A percentile compares a stretch with the other conserved stretches of the same genome.
phyloP scores from a whole-genome alignment of 2,888 invertebrate species.

The Lucinisca nassula region DNA sequence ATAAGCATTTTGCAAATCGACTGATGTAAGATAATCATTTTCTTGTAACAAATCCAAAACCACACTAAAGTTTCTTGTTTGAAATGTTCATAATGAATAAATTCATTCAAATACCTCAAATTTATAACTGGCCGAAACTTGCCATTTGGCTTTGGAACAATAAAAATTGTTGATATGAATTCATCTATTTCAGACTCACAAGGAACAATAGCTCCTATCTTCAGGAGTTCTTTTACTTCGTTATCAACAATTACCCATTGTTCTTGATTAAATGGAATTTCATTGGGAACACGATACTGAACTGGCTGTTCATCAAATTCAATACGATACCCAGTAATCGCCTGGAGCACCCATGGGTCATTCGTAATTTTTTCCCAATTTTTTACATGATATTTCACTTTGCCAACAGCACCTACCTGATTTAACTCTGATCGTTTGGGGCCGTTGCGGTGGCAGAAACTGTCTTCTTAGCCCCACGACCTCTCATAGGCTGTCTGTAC shows the following conservation, averaged over 20 bases:
- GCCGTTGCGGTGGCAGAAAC: not conserved
- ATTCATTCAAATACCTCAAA: constrained; percentile 6
- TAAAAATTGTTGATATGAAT: not conserved
- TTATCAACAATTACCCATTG: constrained; percentile 1
- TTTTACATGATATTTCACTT: not conserved
- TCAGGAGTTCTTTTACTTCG: not conserved
- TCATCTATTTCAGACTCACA: not conserved
- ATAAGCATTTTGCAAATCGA: no score
- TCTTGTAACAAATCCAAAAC: no score
- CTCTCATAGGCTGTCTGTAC: no score
- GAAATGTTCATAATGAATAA: no score
- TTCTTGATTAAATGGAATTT: constrained; percentile 16
- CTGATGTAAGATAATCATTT: no score
- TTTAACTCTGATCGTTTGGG: not conserved
- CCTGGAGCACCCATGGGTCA: constrained; percentile 36
- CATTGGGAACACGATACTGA: constrained; percentile 23
- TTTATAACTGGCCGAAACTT: constrained; percentile 11
- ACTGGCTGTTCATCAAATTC: constrained; percentile 25
- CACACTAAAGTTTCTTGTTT: no score
- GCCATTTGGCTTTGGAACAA: constrained; percentile 10
- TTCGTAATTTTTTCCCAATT: constrained; percentile 26
- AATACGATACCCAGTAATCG: constrained; percentile 30
- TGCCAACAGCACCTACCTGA: constrained; percentile 18
- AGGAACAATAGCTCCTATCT: constrained; percentile 40
- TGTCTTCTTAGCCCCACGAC: no score